Evolutionary conservation across 1,140 invertebrate genomes (phyloP).

Genomic region (Anastatus disparis): DNA sequence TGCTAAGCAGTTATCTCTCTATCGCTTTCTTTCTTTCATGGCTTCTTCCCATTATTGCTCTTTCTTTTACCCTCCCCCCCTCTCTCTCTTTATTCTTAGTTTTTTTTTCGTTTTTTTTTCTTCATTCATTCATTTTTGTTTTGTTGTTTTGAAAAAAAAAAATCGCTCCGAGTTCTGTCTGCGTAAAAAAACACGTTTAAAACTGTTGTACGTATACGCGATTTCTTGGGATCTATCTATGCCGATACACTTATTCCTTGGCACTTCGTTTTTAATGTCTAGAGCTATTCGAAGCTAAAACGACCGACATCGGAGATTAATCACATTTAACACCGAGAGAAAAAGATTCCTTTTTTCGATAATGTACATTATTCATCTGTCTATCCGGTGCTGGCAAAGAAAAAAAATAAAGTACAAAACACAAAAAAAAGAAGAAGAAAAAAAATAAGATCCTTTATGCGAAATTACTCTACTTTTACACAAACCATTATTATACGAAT

Average conservation of each 20-base stretch:
- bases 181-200: constrained; percentile 65
- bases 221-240: too few species aligned
- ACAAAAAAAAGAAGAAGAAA: too few species aligned
- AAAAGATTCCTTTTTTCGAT: constrained; percentile 32
- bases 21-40: constrained; percentile 18
- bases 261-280: too few species aligned
- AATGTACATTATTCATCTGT: constrained; percentile 24
- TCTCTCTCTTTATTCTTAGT: background rate
- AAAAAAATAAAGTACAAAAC: too few species aligned
- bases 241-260: too few species aligned
- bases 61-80: background rate
- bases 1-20: constrained; percentile 58
- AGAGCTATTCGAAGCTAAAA: background rate
- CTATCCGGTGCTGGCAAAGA: too few species aligned
- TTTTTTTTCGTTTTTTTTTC: too few species aligned
- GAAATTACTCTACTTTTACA: constrained; percentile 16
- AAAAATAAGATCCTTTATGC: constrained; percentile 15
- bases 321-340: constrained; percentile 27
- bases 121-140: too few species aligned
- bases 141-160: too few species aligned
- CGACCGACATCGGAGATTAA: constrained; percentile 32
- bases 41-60: background rate
- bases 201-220: constrained; percentile 34
- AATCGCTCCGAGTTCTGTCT: background rate
- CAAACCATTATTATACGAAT: background rate